Conservation (phyloP, 37 sponge, comb jelly and placozoan genomes). For the Mnemiopsis leidyi region DNA sequence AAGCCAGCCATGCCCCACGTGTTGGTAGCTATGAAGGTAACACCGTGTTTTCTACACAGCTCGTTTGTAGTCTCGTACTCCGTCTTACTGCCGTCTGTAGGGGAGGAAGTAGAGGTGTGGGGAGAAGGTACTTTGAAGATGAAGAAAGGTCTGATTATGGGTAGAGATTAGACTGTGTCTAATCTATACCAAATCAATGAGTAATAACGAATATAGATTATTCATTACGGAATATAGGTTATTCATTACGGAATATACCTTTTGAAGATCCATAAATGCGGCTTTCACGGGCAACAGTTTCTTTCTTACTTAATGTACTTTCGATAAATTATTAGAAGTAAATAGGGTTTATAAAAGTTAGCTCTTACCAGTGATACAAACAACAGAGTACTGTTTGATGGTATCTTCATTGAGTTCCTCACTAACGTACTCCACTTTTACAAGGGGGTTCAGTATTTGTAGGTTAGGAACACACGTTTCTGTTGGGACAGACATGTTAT, state of each 20-base stretch:
- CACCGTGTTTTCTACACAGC: slow-evolving; percentile 71
- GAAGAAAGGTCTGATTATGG: too few relatives aligned
- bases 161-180: too few relatives aligned
- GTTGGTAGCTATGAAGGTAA: slow-evolving; percentile 87
- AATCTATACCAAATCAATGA: too few relatives aligned
- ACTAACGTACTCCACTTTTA: background rate
- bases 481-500: background rate
- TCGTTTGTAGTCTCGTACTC: slow-evolving; percentile 69
- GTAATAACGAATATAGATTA: too few relatives aligned
- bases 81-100: slow-evolving; percentile 28
- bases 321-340: too few relatives aligned
- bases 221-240: too few relatives aligned
- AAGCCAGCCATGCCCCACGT: slow-evolving; percentile 93
- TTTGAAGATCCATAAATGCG: too few relatives aligned
- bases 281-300: too few relatives aligned
- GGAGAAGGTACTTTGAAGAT: too few relatives aligned
- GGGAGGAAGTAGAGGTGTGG: background rate
- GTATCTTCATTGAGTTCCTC: slow-evolving; percentile 28
- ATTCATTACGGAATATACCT: too few relatives aligned
- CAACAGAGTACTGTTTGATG: slow-evolving; percentile 28
- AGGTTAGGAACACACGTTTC: slow-evolving; percentile 46
- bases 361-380: slow-evolving; percentile 63
- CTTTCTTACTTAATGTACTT: too few relatives aligned
- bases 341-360: too few relatives aligned
- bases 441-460: slow-evolving; percentile 52